These are phyloP conservation scores for Trichonephila inaurata DNA, from an alignment of 1,140 invertebrate genomes.

Conservation along the genomic window DNA sequence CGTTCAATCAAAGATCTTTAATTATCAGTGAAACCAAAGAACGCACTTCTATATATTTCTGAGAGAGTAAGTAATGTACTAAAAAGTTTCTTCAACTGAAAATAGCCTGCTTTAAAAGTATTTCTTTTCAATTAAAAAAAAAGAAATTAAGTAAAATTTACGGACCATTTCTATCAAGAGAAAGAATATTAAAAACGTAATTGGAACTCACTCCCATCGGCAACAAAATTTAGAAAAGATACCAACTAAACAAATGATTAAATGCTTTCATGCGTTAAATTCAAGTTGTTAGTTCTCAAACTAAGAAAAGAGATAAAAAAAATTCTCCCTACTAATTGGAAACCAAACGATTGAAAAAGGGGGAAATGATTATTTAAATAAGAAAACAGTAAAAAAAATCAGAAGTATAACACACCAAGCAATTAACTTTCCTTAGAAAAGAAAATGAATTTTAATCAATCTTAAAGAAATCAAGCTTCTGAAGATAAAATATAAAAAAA, in stretches of 20 bases:
- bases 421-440: neutral
- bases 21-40: neutral
- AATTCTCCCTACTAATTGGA: slow-evolving; percentile 16
- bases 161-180: neutral
- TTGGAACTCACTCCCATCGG: slow-evolving; percentile 27
- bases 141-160: neutral
- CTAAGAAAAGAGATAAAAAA: slow-evolving; percentile 1
- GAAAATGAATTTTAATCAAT: slow-evolving; percentile 21
- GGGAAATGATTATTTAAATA: slow-evolving; percentile 18
- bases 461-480: neutral
- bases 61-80: neutral
- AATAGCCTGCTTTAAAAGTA: neutral
- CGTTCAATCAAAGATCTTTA: no score
- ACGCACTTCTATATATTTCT: neutral
- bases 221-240: neutral
- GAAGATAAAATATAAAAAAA: neutral
- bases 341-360: neutral
- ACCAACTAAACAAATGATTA: slow-evolving; percentile 49
- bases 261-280: slow-evolving; percentile 40
- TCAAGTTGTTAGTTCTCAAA: slow-evolving; percentile 58
- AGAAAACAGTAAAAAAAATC: neutral
- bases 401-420: neutral
- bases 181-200: slow-evolving; percentile 52
- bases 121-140: slow-evolving; percentile 23
- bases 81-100: neutral